Base-by-base conservation (phyloP, 2,888 invertebrate genomes). In the Oxyscelio sp. region DNA sequence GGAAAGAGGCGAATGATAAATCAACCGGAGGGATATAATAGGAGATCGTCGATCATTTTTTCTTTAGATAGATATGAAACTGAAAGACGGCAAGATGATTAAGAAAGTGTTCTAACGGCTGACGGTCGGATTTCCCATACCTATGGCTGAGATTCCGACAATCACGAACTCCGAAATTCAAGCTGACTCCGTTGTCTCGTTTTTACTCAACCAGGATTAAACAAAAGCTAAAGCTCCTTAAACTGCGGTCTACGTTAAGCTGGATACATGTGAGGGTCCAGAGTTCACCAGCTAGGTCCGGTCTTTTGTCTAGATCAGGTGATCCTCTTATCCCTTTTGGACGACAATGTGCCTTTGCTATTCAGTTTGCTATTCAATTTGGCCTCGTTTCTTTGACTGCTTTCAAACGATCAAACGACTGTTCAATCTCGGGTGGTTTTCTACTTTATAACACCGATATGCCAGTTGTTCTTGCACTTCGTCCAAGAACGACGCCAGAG, bases 141-240 rank as follows among this genome's bases (percentile, higher is more conserved):
- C 66, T 68, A 52, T 19, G 21, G 5, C 31, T n/a, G 71, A 56
- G 66, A 78, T 52, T 34, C 66, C 27, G 50, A 73, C 77, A 77
- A 83, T 78, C 83, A 83, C 83, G 48, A 83, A 84, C 85, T 83
- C 83, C 79, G 40, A 68, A 85, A 77, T 81, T 81, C 68, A 70
- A 75, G 78, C 79, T 83, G 79, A 83, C 78, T 78, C 75, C 83
- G 83, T 82, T 79, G 79, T 82, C 86, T 84, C 82, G 81, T 81
- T 86, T 86, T 86, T 86, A 83, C 86, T 86, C 81, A 83, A 81
- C 86, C 86, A 88, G 92, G 93, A 93, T 94, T 93, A 93, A 93
- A 92, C 90, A 90, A 91, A 93, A 91, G 92, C 92, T 88, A 93
- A 94, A 94, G 94, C 94, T 94, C 93, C 93, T 94, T 93, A 93